Evolutionary conservation across 2,113 vertebrate species (phyloP).

Genomic region (Arenaria interpres): DNA sequence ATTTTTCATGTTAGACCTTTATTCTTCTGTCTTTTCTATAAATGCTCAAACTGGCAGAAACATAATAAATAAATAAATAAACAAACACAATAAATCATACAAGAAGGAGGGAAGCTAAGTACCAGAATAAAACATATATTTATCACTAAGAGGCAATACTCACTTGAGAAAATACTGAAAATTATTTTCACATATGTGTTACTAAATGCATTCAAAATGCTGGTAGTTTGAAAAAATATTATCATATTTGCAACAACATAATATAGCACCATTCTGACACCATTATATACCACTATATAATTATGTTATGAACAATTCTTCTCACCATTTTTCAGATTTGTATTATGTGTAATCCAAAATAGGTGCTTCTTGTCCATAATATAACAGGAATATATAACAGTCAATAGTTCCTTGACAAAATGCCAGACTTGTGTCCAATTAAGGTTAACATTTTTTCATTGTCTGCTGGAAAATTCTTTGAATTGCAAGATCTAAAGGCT

Average conservation of each 20-base stretch:
- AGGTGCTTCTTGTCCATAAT: neutral
- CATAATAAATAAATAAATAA: neutral
- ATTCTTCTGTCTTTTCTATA: neutral
- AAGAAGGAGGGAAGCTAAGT: neutral
- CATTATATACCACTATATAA: neutral
- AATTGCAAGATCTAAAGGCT: neutral
- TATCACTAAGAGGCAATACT: neutral
- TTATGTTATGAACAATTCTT: neutral
- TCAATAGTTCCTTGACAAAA: neutral
- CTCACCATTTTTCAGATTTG: neutral
- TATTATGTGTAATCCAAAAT: neutral
- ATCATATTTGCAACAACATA: neutral
- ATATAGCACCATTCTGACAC: neutral
- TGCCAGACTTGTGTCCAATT: neutral
- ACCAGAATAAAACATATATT: neutral
- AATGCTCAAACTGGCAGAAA: neutral
- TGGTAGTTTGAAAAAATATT: neutral
- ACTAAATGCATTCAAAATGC: neutral
- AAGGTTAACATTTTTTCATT: neutral
- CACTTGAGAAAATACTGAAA: neutral
- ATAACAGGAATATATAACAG: fast-evolving
- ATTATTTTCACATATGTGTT: neutral
- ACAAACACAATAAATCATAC: neutral
- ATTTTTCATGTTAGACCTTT: neutral
- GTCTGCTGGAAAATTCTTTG: neutral